Evolutionary conservation across 2,113 vertebrate genomes (phyloP).

Genomic region (Pluvianellus socialis): DNA sequence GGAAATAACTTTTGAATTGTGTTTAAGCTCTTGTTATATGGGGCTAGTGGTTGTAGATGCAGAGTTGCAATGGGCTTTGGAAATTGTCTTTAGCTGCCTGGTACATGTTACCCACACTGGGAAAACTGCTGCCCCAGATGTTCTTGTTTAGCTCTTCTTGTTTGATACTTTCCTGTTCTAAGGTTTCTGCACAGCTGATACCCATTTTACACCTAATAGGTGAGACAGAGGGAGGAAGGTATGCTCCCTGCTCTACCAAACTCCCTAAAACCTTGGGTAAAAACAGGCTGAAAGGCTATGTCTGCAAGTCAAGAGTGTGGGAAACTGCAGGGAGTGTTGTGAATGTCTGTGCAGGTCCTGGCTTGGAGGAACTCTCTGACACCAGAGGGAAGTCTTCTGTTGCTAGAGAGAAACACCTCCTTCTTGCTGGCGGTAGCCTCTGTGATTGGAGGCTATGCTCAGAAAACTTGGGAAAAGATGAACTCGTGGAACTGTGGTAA

Average conservation of each 20-base stretch:
- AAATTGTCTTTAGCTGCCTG: not conserved
- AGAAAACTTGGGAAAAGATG: not conserved
- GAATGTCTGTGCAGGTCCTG: not conserved
- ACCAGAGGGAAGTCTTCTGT: not conserved
- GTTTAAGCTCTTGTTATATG: not conserved
- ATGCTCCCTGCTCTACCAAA: not conserved
- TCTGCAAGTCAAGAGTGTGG: not conserved
- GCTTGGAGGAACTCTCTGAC: not conserved
- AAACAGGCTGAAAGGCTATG: not conserved
- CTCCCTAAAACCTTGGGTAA: not conserved
- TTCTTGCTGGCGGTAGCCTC: not conserved
- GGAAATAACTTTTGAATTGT: not conserved
- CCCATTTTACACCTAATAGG: not conserved
- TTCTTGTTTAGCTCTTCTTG: not conserved
- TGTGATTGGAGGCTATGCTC: not conserved
- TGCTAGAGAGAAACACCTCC: not conserved
- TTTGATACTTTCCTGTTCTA: not conserved
- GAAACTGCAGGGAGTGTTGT: not conserved
- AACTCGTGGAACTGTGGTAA: not conserved
- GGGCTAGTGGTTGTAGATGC: not conserved
- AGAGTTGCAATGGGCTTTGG: not conserved
- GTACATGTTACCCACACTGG: not conserved
- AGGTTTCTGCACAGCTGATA: not conserved
- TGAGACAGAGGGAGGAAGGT: not conserved
- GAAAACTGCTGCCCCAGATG: not conserved